Conservation (phyloP, 1,140 invertebrate species). For the Dendrolimus kikuchii region DNA sequence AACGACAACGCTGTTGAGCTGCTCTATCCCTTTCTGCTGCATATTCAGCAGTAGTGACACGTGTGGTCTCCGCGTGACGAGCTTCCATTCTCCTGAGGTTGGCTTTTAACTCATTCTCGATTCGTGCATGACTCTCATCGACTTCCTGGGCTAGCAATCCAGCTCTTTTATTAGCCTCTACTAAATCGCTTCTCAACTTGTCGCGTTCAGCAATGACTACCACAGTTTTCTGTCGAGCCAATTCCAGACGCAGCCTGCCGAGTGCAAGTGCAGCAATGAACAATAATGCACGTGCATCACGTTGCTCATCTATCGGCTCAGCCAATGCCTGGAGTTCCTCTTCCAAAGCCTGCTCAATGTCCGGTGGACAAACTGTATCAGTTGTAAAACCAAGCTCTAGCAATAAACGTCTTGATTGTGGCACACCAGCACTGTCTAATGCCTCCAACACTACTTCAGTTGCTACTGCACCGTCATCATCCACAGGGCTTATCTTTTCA, state of each 20-base stretch:
- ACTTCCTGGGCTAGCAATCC: conserved; percentile 88
- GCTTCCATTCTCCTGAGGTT: conserved; percentile 81
- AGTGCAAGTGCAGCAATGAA: conserved; percentile 43
- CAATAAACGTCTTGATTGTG: conserved; percentile 75
- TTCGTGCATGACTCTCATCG: conserved; percentile 87
- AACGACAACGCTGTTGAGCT: conserved; percentile 58
- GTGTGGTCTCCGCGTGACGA: conserved; percentile 82
- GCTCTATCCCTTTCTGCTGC: conserved; percentile 81
- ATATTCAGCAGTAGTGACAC: conserved; percentile 78
- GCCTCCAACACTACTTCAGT: conserved; percentile 77
- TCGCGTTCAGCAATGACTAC: conserved; percentile 73
- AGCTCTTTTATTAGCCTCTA: conserved; percentile 86
- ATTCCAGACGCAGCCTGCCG: conserved; percentile 36
- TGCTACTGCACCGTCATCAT: conserved; percentile 18
- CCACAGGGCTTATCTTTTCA: conserved; percentile 26
- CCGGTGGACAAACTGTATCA: conserved; percentile 76
- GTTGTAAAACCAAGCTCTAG: conserved; percentile 80
- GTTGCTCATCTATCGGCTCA: conserved; percentile 26
- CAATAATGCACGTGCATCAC: conserved; percentile 35
- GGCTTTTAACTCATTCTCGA: conserved; percentile 82
- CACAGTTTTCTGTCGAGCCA: conserved; percentile 25
- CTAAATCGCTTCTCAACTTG: conserved; percentile 83
- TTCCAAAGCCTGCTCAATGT: conserved; percentile 82
- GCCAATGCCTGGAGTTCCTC: conserved; percentile 78
- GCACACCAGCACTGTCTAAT: conserved; percentile 81